These are phyloP conservation scores for Psix sp. DNA, from an alignment of 1,140 invertebrate genomes.

Conservation along the genomic window DNA sequence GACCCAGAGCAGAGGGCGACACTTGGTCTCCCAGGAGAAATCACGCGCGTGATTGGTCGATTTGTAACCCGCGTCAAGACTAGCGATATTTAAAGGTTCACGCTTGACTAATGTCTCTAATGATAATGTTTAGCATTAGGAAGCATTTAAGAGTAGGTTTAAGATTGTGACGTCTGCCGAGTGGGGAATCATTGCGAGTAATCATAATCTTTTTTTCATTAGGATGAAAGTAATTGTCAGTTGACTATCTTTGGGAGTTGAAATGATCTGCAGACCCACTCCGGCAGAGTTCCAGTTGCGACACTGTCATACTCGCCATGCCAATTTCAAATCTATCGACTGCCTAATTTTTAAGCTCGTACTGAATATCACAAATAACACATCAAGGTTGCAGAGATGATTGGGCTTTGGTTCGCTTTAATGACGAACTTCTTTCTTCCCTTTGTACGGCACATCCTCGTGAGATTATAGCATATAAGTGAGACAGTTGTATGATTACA, in stretches of 20 bases:
- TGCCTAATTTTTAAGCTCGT: conserved; percentile 59
- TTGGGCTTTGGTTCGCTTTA: conserved; percentile 58
- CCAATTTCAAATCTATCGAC: conserved; percentile 62
- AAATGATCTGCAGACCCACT: conserved; percentile 36
- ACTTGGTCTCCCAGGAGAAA: not conserved
- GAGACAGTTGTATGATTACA: conserved; percentile 42
- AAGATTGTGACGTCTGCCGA: conserved; percentile 50
- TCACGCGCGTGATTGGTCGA: conserved; percentile 29
- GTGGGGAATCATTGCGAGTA: conserved; percentile 37
- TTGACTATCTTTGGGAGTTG: conserved; percentile 26
- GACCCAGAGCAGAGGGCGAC: conserved; percentile 8
- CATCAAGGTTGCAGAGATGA: conserved; percentile 52
- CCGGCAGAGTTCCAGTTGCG: conserved; percentile 54
- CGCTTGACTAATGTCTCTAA: conserved; percentile 76
- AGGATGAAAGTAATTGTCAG: not conserved
- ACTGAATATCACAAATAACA: conserved; percentile 56
- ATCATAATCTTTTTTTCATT: not conserved
- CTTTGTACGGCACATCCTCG: conserved; percentile 53
- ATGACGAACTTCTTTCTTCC: conserved; percentile 41
- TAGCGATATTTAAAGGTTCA: conserved; percentile 76
- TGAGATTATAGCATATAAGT: conserved; percentile 61
- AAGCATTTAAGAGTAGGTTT: conserved; percentile 57
- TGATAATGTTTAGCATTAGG: conserved; percentile 65
- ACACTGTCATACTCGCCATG: conserved; percentile 61
- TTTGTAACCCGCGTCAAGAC: conserved; percentile 77